Percentiles rank a stretch among this genome's conserved stretches.
Evolutionary conservation across 64 coral and sea anemone genomes (phyloP).

Genomic region (Exaiptasia diaphana): DNA sequence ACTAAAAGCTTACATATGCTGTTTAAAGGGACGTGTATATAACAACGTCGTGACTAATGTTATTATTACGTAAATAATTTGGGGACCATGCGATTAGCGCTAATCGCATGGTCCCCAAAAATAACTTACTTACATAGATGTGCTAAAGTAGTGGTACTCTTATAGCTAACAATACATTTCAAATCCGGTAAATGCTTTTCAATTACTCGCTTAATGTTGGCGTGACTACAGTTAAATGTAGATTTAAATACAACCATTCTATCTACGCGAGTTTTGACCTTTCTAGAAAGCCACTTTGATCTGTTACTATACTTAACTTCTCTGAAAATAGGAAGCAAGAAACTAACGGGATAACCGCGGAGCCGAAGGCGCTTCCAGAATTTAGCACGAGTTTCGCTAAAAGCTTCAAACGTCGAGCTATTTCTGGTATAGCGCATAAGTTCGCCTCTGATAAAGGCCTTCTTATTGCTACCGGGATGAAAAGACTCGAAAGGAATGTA

Average conservation of each 20-base stretch:
- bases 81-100: no score
- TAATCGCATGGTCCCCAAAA: no score
- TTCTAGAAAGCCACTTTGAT: constrained; percentile 10
- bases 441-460: not conserved
- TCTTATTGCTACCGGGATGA: constrained; percentile 1
- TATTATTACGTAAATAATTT: no score
- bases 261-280: not conserved
- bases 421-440: not conserved
- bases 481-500: constrained; percentile 5
- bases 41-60: no score
- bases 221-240: constrained; percentile 47
- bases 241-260: constrained; percentile 44
- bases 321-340: constrained; percentile 35
- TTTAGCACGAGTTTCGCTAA: not conserved
- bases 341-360: constrained; percentile 5
- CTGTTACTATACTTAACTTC: constrained; percentile 15
- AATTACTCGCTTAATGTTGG: constrained; percentile 28
- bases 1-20: no score
- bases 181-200: constrained; percentile 42
- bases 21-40: no score
- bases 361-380: constrained; percentile 38
- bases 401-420: not conserved
- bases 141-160: no score
- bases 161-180: no score
- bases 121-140: no score